phyloP scores from a whole-genome alignment of 2,888 invertebrate genomes.

The Drosophila meridionalis region DNA sequence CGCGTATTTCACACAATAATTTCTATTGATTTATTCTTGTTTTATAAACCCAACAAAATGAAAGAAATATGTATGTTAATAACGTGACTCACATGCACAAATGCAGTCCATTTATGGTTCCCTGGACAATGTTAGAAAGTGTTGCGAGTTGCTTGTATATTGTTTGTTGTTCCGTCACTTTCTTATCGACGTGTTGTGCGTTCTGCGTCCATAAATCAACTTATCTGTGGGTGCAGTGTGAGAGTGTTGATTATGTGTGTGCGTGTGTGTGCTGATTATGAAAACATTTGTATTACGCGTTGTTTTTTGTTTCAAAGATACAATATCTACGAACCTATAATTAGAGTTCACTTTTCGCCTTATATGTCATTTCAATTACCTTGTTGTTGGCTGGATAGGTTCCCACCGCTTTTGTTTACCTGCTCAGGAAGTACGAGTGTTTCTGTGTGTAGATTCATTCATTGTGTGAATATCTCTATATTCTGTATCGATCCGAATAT shows the following conservation, averaged over 20 bases:
- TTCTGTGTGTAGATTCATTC: conserved; percentile 1
- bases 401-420: conserved; percentile 61
- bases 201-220: conserved; percentile 31
- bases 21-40: conserved; percentile 27
- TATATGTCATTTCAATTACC: conserved; percentile 41
- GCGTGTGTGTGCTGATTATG: conserved; percentile 49
- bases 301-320: conserved; percentile 59
- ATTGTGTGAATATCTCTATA: conserved; percentile 23
- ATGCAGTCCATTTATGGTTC: conserved; percentile 18
- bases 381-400: conserved; percentile 15
- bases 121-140: conserved; percentile 52
- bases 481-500: conserved; percentile 25
- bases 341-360: conserved; percentile 50
- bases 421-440: conserved; percentile 13
- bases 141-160: background rate
- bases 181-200: conserved; percentile 53
- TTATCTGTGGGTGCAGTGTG: conserved; percentile 31
- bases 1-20: conserved; percentile 47
- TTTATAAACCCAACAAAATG: conserved; percentile 11
- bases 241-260: background rate
- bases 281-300: conserved; percentile 65
- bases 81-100: conserved; percentile 64
- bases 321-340: conserved; percentile 71
- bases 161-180: conserved; percentile 23
- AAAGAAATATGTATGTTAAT: conserved; percentile 37